Base-by-base conservation (phyloP, 2,888 invertebrate genomes). In the Keiferia lycopersicella region DNA sequence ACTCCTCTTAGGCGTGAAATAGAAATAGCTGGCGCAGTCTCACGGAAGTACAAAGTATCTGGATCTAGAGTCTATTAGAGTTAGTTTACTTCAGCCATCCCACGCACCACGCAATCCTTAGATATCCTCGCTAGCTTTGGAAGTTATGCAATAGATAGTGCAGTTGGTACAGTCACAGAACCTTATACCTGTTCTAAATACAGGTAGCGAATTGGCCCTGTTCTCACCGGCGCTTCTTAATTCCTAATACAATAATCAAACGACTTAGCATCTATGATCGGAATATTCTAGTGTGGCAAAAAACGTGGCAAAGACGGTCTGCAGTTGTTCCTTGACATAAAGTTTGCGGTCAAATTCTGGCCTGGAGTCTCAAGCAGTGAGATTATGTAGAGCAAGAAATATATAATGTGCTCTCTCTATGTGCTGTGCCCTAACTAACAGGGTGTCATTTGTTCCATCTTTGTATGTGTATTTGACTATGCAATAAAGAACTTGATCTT, bases 151-250 rank as follows among this genome's bases (percentile, higher is more conserved):
- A 41, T n/a, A 4, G 41, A 41, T 14, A 4, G 41, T 41, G 14
- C 41, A n/a, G 48, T 18, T 50, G n/a, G 50, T 16, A 10, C 16
- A 50, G 18, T 16, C 50, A 50, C 8, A 20, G 20, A 20, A n/a
- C 12, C 16, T 50, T 6, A 50, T 20, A 16, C 16, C 11, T 50
- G n/a, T 11, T 16, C 50, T 18, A 50, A 50, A 50, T 50, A 11
- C 50, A 53, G 26, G 53, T 20, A 26, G 53, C 12, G 18, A 53
- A 26, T 53, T 53, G 53, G 2, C 53, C 26, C 53, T 22, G 26
- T 53, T 53, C 53, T 3, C 53, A 53, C n/a, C 53, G 53, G n/a
- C 8, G 22, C 53, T 53, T 53, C 53, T 26, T 53, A 53, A 53
- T 53, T 53, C 53, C 53, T 53, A 53, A 53, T 53, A 12, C 22